Evolutionary conservation across 1,140 invertebrate genomes (phyloP).

Genomic region (Charaxes varanes): DNA sequence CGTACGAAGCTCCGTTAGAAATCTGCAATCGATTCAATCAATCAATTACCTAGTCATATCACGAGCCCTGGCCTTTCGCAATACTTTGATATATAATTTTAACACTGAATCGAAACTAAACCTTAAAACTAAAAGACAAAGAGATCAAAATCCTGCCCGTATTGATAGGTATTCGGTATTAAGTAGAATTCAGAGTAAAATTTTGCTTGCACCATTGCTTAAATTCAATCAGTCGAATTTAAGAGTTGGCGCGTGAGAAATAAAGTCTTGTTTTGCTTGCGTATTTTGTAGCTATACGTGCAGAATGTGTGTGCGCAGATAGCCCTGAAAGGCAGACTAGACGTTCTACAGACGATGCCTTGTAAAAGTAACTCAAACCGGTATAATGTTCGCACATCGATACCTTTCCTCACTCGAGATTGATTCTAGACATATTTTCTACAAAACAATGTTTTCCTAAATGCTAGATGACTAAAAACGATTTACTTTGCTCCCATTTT

Average conservation of each 20-base stretch:
- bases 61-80: conserved; percentile 21
- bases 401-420: conserved; percentile 1
- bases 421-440: too few relatives aligned
- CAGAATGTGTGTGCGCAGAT: conserved; percentile 36
- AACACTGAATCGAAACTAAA: conserved; percentile 5
- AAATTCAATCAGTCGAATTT: not conserved
- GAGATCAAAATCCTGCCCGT: conserved; percentile 2
- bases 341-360: conserved; percentile 37
- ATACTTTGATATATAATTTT: conserved; percentile 11
- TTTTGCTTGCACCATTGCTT: conserved; percentile 8
- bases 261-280: conserved; percentile 11
- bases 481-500: too few relatives aligned
- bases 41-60: conserved; percentile 23
- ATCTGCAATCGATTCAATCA: conserved; percentile 19
- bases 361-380: conserved; percentile 6
- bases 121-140: conserved; percentile 4
- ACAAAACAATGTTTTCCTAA: too few relatives aligned
- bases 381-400: conserved; percentile 1
- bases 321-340: conserved; percentile 36
- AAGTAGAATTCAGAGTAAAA: conserved; percentile 15
- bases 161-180: conserved; percentile 13
- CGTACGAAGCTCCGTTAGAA: conserved; percentile 16
- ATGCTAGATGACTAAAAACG: too few relatives aligned
- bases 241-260: not conserved
- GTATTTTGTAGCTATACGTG: conserved; percentile 15